Conservation (phyloP, 2,797 vertebrate genomes). For the Lutjanus argentimaculatus region DNA sequence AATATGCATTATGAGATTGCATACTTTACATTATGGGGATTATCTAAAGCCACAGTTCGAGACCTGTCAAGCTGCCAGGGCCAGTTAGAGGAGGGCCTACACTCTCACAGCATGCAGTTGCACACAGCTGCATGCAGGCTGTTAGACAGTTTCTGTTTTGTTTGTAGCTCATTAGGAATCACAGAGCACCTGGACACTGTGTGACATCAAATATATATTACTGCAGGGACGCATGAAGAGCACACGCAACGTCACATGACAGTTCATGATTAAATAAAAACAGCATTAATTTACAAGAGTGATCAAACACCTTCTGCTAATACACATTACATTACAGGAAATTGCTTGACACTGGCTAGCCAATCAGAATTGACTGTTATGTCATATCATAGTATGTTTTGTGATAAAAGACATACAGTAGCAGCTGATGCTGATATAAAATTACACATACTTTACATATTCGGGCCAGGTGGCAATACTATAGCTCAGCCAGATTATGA, state of each 20-base stretch:
- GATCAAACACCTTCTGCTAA: conserved; percentile 1
- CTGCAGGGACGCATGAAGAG: background rate
- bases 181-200: conserved; percentile 27
- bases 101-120: conserved; percentile 16
- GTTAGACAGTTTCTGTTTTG: background rate
- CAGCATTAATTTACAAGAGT: background rate
- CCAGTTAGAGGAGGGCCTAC: conserved; percentile 45
- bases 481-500: conserved; percentile 15
- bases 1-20: conserved; percentile 73
- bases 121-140: conserved; percentile 10
- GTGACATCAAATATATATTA: background rate
- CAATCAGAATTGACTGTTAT: conserved; percentile 6
- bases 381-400: background rate
- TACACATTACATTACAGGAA: conserved; percentile 4
- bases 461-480: no score
- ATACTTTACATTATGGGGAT: conserved; percentile 71
- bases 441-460: no score
- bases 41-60: conserved; percentile 47
- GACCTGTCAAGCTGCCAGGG: conserved; percentile 45
- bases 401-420: background rate
- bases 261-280: background rate
- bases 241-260: background rate
- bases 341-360: background rate
- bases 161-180: conserved; percentile 27
- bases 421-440: background rate